Base-by-base conservation (phyloP, 2,797 vertebrate species). In the Tenualosa ilisha region DNA sequence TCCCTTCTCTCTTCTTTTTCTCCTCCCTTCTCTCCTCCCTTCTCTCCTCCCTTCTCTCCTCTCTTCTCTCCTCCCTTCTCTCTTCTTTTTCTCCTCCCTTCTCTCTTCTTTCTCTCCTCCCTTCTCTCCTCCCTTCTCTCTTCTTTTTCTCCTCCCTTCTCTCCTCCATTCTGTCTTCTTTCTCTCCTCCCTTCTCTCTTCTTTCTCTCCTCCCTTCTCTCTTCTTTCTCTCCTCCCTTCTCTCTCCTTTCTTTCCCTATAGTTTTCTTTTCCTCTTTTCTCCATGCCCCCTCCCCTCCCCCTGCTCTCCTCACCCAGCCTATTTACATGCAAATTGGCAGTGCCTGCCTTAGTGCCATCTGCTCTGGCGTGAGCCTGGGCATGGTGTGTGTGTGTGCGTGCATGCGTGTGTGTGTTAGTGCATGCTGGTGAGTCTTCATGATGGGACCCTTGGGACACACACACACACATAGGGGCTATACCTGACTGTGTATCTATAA, bases 311-410 rank as follows among this genome's bases (percentile, higher is more conserved):
- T 89, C 61, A 65, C 61, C 61, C 65, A 37, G 65, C 65, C 65
- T 89, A 91, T 95, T 93, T 94, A 92, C 89, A 94, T 95, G 94
- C 89, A 95, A 95, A 95, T 95, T 87, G 89, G 37, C 88, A 82
- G 75, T 86, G 87, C 61, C 85, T 91, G 84, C 88, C 81, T 89
- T 87, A 87, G 88, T 88, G 89, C 94, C 93, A 95, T 95, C 94
- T 95, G 94, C 91, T 92, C 90, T 89, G 68, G 43, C 85, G 31
- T 46, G 65, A 72, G 61, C 84, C 37, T 59, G 81, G 86, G 83
- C 84, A 84, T 56, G 82, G 79, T 84, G 26, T 37, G 65, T 82
- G 87, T 84, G 82, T 59, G 50, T 51, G 63, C 31, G 31, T 31
- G 31, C 31, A n/a, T n/a, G n/a, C n/a, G n/a, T n/a, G n/a, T n/a